Evolutionary conservation across 2,797 vertebrate genomes (phyloP), one percentile per base, ranked within the genome.

Genomic region (Melanotaenia parkinsoni): DNA sequence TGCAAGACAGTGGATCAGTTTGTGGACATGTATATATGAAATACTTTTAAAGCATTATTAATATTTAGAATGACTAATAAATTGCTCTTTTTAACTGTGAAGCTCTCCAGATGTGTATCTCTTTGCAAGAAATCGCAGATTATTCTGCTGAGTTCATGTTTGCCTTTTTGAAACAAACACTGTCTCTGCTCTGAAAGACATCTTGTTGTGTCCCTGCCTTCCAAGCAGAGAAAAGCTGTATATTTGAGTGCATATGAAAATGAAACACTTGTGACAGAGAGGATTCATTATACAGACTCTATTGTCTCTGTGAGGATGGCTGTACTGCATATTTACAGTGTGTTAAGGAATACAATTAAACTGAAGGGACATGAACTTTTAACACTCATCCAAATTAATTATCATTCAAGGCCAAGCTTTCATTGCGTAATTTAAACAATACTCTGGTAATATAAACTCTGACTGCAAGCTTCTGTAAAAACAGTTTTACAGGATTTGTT

Each of bases 111-210:
- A 84, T 84, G 50, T 43, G 33, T 72, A 72, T 88, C 74, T 14
- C 10, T 28, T 13, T 76, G 43, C 72, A 47, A 81, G 69, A 67
- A 67, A 7, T 30, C n/a, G 66, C 37, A 74, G 70, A 74, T 76
- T 70, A 77, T 83, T 76, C 58, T 51, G 70, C 58, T 1, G 68
- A 73, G 73, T 85, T 89, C 80, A 82, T 81, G 74, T 82, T 70
- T 79, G 60, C 67, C 67, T 79, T 83, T 88, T 79, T 4, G 74
- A 81, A 74, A 78, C 58, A 57, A 74, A 70, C 81, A 33, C 63
- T 79, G 74, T 74, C 68, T 76, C 47, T 26, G 53, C 70, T 79
- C 75, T 56, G 63, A 26, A 54, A 59, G 70, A 67, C 78, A 68
- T 40, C 63, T 79, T 6, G 50, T 67, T 61, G 76, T 38, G 53